Percentiles rank a stretch among this genome's conserved stretches.
Evolutionary conservation across 2,888 invertebrate genomes (phyloP).

Genomic region (Lottia scabra): DNA sequence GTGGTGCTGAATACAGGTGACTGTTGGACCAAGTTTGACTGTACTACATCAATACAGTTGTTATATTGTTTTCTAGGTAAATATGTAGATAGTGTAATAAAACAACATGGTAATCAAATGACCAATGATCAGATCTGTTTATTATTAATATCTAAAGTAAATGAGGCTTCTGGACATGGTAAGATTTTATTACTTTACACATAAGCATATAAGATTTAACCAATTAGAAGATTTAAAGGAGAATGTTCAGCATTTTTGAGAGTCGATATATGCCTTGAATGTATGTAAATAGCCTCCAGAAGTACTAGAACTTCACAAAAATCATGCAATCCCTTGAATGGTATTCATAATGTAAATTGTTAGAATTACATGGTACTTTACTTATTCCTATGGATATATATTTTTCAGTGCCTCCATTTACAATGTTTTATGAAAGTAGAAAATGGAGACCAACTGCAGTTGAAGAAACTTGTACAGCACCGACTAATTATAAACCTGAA

Average conservation of each 20-base stretch:
- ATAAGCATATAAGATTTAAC: too few species aligned
- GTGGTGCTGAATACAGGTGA: too few species aligned
- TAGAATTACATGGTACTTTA: background rate
- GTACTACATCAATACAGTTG: too few species aligned
- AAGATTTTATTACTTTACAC: background rate
- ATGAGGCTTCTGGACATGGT: conserved; percentile 39
- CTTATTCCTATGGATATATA: background rate
- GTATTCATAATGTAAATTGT: background rate
- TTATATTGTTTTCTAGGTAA: conserved; percentile 45
- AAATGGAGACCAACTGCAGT: conserved; percentile 35
- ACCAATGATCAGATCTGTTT: conserved; percentile 55
- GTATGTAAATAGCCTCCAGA: too few species aligned
- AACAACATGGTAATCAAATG: conserved; percentile 53
- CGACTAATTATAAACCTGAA: too few species aligned
- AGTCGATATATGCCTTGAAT: too few species aligned
- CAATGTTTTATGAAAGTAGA: conserved; percentile 44
- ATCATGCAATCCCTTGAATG: too few species aligned
- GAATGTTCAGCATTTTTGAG: too few species aligned
- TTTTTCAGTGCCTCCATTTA: conserved; percentile 45
- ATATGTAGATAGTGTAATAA: conserved; percentile 48
- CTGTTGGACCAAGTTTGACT: too few species aligned
- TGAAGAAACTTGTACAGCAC: too few species aligned
- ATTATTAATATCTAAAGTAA: conserved; percentile 51
- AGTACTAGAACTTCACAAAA: too few species aligned
- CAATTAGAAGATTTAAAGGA: too few species aligned